Evolutionary conservation across 92 coral and sea anemone species (phyloP).

Genomic region (Epizoanthus scotinus): DNA sequence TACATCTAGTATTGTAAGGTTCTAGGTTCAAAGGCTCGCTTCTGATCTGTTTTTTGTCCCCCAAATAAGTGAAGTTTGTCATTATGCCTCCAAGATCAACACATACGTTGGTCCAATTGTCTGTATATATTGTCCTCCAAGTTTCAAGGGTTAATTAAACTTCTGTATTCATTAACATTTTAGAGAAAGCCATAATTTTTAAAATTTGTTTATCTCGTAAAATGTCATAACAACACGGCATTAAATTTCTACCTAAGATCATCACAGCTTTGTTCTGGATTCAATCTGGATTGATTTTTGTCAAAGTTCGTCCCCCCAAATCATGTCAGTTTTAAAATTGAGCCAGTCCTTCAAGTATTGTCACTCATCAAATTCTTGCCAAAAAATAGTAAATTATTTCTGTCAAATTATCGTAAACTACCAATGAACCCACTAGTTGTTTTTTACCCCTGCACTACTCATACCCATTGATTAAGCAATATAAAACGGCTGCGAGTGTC

Average conservation of each 20-base stretch:
- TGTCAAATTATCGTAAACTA: no score
- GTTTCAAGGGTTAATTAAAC: not conserved
- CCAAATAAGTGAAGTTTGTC: not conserved
- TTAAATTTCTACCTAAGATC: not conserved
- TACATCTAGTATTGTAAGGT: not conserved
- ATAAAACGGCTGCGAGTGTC: no score
- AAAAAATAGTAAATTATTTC: no score
- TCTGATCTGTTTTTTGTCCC: not conserved
- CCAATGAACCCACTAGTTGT: no score
- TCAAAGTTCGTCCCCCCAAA: not conserved
- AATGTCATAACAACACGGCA: not conserved
- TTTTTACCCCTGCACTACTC: no score
- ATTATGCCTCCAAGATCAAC: not conserved
- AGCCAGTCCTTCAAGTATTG: no score
- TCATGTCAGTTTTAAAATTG: no score
- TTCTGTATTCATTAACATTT: not conserved
- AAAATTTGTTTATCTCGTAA: not conserved
- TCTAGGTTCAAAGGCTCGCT: not conserved
- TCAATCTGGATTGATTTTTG: not conserved
- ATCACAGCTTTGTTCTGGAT: not conserved
- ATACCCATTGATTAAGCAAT: no score
- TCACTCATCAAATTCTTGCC: no score
- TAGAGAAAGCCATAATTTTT: not conserved
- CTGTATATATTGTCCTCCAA: not conserved
- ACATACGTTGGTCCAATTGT: not conserved